A percentile compares a stretch with the other conserved stretches of the same genome.
Conservation (phyloP, 2,113 vertebrate genomes). For the Ophthalmolycus amberensis region DNA sequence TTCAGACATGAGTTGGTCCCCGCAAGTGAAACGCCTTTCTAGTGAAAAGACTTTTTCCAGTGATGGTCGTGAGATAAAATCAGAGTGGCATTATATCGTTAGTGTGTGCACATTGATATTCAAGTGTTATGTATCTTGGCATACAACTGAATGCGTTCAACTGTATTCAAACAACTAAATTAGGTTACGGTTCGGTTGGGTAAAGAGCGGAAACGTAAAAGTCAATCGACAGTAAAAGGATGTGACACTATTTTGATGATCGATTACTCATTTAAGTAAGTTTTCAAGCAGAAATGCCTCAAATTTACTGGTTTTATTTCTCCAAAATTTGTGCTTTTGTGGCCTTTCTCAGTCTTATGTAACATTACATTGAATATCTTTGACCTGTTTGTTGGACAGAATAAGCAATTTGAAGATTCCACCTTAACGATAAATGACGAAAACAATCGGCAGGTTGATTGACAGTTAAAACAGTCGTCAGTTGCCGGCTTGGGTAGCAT, state of each 20-base stretch:
- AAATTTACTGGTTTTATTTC: background rate
- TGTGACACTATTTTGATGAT: background rate
- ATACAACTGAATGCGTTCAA: too few species aligned
- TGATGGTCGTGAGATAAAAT: background rate
- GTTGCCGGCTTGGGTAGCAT: too few species aligned
- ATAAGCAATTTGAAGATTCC: background rate
- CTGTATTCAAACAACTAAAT: background rate
- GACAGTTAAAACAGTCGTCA: background rate
- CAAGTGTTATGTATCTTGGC: background rate
- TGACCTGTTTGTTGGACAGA: background rate
- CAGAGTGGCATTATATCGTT: background rate
- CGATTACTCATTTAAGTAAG: too few species aligned
- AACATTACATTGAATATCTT: background rate
- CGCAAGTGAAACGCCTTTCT: background rate
- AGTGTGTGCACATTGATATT: background rate
- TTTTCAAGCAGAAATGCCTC: background rate
- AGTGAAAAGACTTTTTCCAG: background rate
- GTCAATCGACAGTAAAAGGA: background rate
- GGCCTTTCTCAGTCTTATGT: background rate
- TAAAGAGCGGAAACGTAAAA: too few species aligned
- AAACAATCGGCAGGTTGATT: background rate
- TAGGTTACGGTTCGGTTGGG: background rate
- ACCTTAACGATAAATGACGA: background rate
- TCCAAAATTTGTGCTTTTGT: background rate
- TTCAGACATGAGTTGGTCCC: background rate